Evolutionary conservation across 2,113 vertebrate species (phyloP), one percentile per base, ranked within the genome.

Genomic region (Chaetodon trifascialis): DNA sequence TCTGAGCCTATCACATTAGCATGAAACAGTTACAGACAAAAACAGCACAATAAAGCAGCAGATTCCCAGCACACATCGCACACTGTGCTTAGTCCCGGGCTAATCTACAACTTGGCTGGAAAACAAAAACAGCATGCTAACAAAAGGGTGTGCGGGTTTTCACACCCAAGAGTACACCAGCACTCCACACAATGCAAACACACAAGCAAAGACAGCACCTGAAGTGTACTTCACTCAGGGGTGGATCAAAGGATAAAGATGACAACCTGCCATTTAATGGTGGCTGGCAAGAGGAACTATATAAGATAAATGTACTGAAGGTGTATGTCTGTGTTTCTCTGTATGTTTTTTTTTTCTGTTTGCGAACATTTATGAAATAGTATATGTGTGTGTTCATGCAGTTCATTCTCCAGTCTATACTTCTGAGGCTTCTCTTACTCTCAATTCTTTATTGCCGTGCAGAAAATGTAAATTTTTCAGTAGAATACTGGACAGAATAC

Each of bases 41-140:
- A 88, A 71, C 23, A 83, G 44, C 21, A 12, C 67, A 84, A 87
- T 63, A 65, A 85, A 71, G 15, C 65, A 81, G 78, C 17, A 0
- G 40, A n/a, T 42, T 84, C 23, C 49, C 75, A 66, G 47, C 21
- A 40, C 59, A 75, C 36, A 52, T 5, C 38, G n/a, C 76, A 73
- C 56, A 42, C 38, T 11, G 72, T 46, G 79, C 34, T 62, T 73
- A 60, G 23, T 55, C 68, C 46, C 7, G 1, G 52, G 8, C 63
- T 79, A 7, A n/a, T 77, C 58, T 44, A 58, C 60, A 58, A 42
- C 40, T 60, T 66, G 42, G 46, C 72, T 42, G 63, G 36, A 83
- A 79, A 82, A 73, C 25, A 51, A 71, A 62, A 83, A 86, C 40
- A 74, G 71, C 6, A 49, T 47, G 58, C n/a, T 5, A 30, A 74